These are phyloP conservation scores for Pterocles orientalis DNA, from an alignment of 2,113 vertebrate genomes.

Conservation along the genomic window DNA sequence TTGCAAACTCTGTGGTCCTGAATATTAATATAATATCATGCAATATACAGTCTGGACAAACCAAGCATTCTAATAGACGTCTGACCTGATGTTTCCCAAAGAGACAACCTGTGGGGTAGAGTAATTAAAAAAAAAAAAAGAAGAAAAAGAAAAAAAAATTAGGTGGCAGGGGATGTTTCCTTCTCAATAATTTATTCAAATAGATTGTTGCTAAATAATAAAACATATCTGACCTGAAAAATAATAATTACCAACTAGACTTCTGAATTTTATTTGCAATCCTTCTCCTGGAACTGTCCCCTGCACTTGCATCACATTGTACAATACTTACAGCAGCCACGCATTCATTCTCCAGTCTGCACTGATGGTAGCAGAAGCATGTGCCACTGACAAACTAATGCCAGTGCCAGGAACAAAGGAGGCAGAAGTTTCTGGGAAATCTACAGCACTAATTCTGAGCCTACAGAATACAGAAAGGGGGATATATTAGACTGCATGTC, in stretches of 20 bases:
- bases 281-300: neutral
- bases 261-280: neutral
- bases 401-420: conserved; percentile 64
- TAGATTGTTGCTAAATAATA: neutral
- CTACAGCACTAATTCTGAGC: conserved; percentile 63
- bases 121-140: neutral
- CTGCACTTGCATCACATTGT: neutral
- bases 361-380: conserved; percentile 51
- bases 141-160: too few species aligned
- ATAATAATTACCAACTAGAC: neutral
- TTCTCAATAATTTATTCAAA: neutral
- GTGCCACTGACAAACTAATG: conserved; percentile 48
- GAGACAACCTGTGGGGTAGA: neutral
- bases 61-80: neutral
- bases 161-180: neutral
- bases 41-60: neutral
- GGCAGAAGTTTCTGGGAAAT: conserved; percentile 67
- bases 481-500: neutral
- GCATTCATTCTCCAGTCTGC: conserved; percentile 52
- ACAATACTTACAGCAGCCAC: conserved; percentile 65
- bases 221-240: neutral
- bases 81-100: neutral
- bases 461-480: conserved; percentile 43
- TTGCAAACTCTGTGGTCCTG: neutral
- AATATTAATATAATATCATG: neutral